phyloP scores from a whole-genome alignment of 2,888 invertebrate species.

The Nyleta sp. region DNA sequence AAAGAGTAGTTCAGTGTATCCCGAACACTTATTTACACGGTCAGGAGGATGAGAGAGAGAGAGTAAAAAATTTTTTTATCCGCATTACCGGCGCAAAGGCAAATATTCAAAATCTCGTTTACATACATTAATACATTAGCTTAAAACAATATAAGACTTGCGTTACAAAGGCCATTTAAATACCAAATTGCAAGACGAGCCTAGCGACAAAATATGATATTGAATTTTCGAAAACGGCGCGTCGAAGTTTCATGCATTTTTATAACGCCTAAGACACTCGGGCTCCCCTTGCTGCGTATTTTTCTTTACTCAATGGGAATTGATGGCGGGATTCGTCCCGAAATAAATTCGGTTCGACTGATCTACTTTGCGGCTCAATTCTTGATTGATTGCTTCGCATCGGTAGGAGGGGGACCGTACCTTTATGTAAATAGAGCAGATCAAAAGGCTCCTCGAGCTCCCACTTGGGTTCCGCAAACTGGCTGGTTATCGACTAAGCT shows the following conservation, averaged over 20 bases:
- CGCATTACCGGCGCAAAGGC: background rate
- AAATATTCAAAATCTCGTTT: conserved; percentile 43
- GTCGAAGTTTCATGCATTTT: conserved; percentile 44
- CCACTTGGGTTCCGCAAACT: no score
- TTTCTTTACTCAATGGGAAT: conserved; percentile 45
- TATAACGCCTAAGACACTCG: conserved; percentile 15
- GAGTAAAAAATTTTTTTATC: background rate
- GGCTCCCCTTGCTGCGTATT: conserved; percentile 22
- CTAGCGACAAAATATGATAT: conserved; percentile 39
- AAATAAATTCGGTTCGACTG: conserved; percentile 44
- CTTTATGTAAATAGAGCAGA: conserved; percentile 70
- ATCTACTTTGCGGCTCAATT: conserved; percentile 40
- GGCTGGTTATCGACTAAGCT: no score
- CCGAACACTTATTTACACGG: conserved; percentile 18
- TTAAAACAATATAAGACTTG: conserved; percentile 18
- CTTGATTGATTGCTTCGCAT: conserved; percentile 69
- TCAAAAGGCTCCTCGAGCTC: no score
- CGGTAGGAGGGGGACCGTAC: conserved; percentile 46
- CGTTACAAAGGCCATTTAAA: conserved; percentile 30
- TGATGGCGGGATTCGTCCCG: conserved; percentile 19
- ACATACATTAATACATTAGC: conserved; percentile 43
- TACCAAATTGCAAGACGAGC: conserved; percentile 32
- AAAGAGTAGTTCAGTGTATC: conserved; percentile 5
- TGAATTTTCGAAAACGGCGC: conserved; percentile 38
- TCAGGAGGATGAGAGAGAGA: background rate